Evolutionary conservation across 92 coral and sea anemone species (phyloP).

Genomic region (Bergia sp.): DNA sequence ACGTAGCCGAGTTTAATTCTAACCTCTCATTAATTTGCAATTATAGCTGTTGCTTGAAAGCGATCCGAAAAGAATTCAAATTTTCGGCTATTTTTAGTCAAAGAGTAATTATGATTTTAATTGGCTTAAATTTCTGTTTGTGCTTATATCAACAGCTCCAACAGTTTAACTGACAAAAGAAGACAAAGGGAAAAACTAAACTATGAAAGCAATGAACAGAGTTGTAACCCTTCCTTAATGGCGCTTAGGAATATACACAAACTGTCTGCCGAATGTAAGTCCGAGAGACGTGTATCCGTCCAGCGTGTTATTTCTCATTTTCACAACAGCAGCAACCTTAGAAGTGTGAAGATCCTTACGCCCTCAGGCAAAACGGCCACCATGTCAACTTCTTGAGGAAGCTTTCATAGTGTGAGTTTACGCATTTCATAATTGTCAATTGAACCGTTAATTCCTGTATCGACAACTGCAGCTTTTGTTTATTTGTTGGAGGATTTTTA

Average conservation of each 20-base stretch:
- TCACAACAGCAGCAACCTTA: not conserved
- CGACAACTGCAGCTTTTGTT: conserved; percentile 22
- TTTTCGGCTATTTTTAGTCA: conserved; percentile 31
- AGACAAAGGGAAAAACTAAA: conserved; percentile 34
- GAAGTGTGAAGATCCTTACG: not conserved
- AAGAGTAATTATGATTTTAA: conserved; percentile 39
- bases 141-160: conserved; percentile 29
- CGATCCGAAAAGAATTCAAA: conserved; percentile 34
- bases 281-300: not conserved
- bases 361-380: conserved; percentile 19
- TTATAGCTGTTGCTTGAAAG: conserved; percentile 13
- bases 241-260: not conserved
- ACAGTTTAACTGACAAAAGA: conserved; percentile 38
- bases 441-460: conserved; percentile 21
- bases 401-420: conserved; percentile 13
- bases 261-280: not conserved
- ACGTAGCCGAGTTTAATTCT: not conserved
- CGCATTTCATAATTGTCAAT: conserved; percentile 38
- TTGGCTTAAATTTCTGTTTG: conserved; percentile 42
- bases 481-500: conserved; percentile 11
- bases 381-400: conserved; percentile 7
- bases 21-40: conserved; percentile 18
- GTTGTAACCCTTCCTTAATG: conserved; percentile 22
- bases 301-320: too few species aligned
- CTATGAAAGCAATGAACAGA: conserved; percentile 1